A percentile compares a stretch with the other conserved stretches of the same genome.
Evolutionary conservation across 2,113 vertebrate species (phyloP).

Genomic region (Gnathonemus longibarbis): DNA sequence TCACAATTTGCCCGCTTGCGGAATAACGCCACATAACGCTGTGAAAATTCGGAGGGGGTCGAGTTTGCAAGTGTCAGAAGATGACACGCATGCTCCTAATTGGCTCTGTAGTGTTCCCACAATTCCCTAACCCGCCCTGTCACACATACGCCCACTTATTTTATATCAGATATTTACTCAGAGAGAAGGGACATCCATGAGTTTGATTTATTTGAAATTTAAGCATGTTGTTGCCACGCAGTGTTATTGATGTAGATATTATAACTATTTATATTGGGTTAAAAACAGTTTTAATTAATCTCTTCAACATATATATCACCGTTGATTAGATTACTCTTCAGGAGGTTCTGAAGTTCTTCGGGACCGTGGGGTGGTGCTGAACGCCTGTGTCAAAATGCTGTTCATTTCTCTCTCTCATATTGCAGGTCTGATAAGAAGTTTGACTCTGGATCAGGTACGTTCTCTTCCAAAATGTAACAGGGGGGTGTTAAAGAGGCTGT

Average conservation of each 20-base stretch:
- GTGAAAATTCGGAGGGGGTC: not conserved
- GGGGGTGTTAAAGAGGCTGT: not conserved
- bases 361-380: not conserved
- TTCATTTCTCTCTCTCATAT: slow-evolving; percentile 28
- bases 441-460: slow-evolving; percentile 94
- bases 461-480: not conserved
- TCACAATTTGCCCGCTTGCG: not conserved
- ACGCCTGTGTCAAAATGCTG: not conserved
- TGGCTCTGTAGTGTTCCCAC: not conserved
- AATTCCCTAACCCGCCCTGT: not conserved
- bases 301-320: not conserved
- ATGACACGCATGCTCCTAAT: not conserved
- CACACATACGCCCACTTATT: slow-evolving; percentile 8
- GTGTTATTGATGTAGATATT: not conserved
- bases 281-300: not conserved
- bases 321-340: not conserved
- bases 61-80: not conserved
- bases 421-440: slow-evolving; percentile 88
- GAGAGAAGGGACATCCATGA: not conserved
- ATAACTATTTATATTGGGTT: not conserved
- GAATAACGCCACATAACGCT: not conserved
- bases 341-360: not conserved
- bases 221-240: not conserved
- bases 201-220: not conserved
- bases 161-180: slow-evolving; percentile 19